Percentiles rank a stretch among this genome's conserved stretches.
These are phyloP conservation scores for Chymomyza caudatula DNA, from an alignment of 2,888 invertebrate genomes.

Conservation along the genomic window DNA sequence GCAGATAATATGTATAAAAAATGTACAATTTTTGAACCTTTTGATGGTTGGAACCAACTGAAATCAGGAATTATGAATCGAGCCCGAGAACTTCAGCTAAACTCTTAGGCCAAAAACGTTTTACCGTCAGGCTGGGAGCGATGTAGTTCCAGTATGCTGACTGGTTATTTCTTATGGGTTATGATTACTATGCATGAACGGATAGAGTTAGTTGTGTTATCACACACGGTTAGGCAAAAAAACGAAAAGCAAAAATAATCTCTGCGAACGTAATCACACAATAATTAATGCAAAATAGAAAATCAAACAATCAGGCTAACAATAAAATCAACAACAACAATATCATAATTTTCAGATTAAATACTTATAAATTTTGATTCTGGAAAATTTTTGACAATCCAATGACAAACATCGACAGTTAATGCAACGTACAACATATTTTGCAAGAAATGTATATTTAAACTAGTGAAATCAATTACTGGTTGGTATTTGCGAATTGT, in stretches of 20 bases:
- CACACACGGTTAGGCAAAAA: background rate
- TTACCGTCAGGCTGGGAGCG: no score
- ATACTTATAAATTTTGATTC: background rate
- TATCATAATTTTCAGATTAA: background rate
- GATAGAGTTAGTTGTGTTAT: background rate
- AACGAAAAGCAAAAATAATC: background rate
- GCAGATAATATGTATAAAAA: no score
- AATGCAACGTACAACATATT: background rate
- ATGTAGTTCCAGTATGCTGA: background rate
- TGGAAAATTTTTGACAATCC: background rate
- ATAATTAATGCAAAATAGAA: background rate
- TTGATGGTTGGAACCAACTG: background rate
- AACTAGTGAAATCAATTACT: background rate
- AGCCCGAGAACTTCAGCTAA: background rate
- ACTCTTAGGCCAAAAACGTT: background rate
- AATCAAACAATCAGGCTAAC: background rate
- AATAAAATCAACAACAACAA: background rate
- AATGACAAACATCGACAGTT: background rate
- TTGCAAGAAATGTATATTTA: background rate
- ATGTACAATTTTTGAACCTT: background rate
- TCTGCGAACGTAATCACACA: background rate
- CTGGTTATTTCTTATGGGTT: background rate
- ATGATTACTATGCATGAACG: background rate
- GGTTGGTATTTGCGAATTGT: conserved; percentile 11
- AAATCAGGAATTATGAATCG: background rate